These are phyloP conservation scores for Ctenodactylus gundi DNA, from an alignment of 2,113 vertebrate genomes.

Conservation along the genomic window DNA sequence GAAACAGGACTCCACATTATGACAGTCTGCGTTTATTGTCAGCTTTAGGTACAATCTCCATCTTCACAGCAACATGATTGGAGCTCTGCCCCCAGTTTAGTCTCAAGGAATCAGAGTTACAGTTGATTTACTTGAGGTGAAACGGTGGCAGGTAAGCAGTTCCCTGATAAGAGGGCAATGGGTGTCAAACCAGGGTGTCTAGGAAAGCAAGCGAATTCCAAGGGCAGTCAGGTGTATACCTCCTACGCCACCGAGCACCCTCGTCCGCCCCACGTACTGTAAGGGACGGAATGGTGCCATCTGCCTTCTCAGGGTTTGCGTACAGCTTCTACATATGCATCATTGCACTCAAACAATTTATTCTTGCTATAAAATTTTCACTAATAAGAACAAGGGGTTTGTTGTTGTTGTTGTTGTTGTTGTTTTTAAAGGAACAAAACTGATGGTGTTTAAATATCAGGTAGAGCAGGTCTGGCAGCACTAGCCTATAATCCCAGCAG, in stretches of 20 bases:
- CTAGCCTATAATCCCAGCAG: too few species aligned
- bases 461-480: too few species aligned
- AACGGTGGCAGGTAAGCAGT: not conserved
- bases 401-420: too few species aligned
- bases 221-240: not conserved
- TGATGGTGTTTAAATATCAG: not conserved
- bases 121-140: not conserved
- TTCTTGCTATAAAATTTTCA: not conserved
- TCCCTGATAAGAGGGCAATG: not conserved
- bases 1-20: not conserved
- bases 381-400: constrained; percentile 18
- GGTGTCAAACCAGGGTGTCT: not conserved
- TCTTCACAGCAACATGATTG: not conserved
- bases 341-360: not conserved
- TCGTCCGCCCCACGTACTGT: not conserved
- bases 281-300: not conserved
- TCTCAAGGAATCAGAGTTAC: not conserved
- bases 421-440: not conserved
- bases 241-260: not conserved
- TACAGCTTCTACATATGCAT: not conserved
- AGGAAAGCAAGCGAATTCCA: not conserved
- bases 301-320: not conserved
- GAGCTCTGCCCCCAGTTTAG: not conserved
- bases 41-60: not conserved
- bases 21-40: not conserved